Conservation (phyloP, 1,140 invertebrate genomes). For the Cataglyphis hispanica region DNA sequence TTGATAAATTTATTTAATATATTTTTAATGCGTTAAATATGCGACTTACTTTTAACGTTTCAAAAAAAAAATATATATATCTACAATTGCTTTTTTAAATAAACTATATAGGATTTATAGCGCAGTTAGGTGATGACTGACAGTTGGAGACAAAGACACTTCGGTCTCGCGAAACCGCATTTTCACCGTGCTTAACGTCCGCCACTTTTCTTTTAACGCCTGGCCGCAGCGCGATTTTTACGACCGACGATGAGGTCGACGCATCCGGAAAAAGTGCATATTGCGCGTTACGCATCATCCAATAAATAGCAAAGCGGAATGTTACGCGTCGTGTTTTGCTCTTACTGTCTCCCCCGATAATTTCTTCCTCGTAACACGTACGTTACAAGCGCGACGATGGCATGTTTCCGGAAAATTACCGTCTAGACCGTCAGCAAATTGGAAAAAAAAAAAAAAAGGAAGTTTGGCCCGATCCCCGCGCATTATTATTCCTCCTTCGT, state of each 20-base stretch:
- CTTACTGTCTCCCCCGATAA: slow-evolving; percentile 64
- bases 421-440: slow-evolving; percentile 67
- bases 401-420: slow-evolving; percentile 74
- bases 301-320: slow-evolving; percentile 47
- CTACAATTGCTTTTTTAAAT: background rate
- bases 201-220: slow-evolving; percentile 25
- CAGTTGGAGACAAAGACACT: background rate
- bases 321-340: slow-evolving; percentile 42
- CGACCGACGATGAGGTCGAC: slow-evolving; percentile 20
- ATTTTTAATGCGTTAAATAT: background rate
- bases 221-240: slow-evolving; percentile 13
- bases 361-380: slow-evolving; percentile 71
- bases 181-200: background rate
- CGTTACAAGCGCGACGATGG: slow-evolving; percentile 44
- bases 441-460: slow-evolving; percentile 47
- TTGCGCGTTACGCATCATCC: slow-evolving; percentile 36
- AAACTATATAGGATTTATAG: background rate
- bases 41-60: background rate
- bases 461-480: slow-evolving; percentile 47
- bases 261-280: slow-evolving; percentile 48
- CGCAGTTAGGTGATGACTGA: background rate
- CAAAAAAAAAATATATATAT: background rate
- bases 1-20: background rate
- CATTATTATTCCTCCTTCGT: slow-evolving; percentile 65
- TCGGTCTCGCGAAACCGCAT: slow-evolving; percentile 13